phyloP scores from a whole-genome alignment of 2,888 invertebrate genomes.

The Mylabris sibirica region DNA sequence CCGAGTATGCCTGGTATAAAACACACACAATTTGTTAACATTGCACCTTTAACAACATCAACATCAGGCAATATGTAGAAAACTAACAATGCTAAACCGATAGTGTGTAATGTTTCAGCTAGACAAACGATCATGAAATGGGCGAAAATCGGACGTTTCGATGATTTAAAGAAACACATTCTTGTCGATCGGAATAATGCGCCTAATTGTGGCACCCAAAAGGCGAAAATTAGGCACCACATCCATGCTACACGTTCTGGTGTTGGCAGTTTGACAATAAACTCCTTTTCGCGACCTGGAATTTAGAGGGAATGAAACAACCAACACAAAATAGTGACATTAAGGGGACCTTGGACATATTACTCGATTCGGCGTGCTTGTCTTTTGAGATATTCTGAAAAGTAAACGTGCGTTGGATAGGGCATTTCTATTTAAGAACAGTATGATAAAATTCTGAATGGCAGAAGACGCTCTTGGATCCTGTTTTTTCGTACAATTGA shows the following conservation, averaged over 20 bases:
- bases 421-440: too few relatives aligned
- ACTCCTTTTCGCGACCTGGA: slow-evolving; percentile 86
- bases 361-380: too few relatives aligned
- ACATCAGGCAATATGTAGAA: slow-evolving; percentile 90
- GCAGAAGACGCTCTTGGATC: too few relatives aligned
- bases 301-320: slow-evolving; percentile 37
- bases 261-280: slow-evolving; percentile 80
- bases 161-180: slow-evolving; percentile 91
- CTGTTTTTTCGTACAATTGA: too few relatives aligned
- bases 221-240: slow-evolving; percentile 89
- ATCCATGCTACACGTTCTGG: slow-evolving; percentile 91
- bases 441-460: too few relatives aligned
- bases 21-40: slow-evolving; percentile 95
- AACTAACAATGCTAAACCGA: slow-evolving; percentile 86
- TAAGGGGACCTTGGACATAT: too few relatives aligned
- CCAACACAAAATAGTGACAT: too few relatives aligned
- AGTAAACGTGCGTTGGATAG: too few relatives aligned
- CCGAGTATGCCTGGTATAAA: slow-evolving; percentile 82
- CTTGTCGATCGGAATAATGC: slow-evolving; percentile 83
- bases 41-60: slow-evolving; percentile 93
- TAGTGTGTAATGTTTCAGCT: slow-evolving; percentile 87
- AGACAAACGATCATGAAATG: slow-evolving; percentile 76
- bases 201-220: slow-evolving; percentile 88
- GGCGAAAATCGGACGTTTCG: slow-evolving; percentile 73
- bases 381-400: too few relatives aligned